These are phyloP conservation scores for Pelusios castaneus DNA, from an alignment of 2,113 vertebrate genomes.

Conservation along the genomic window DNA sequence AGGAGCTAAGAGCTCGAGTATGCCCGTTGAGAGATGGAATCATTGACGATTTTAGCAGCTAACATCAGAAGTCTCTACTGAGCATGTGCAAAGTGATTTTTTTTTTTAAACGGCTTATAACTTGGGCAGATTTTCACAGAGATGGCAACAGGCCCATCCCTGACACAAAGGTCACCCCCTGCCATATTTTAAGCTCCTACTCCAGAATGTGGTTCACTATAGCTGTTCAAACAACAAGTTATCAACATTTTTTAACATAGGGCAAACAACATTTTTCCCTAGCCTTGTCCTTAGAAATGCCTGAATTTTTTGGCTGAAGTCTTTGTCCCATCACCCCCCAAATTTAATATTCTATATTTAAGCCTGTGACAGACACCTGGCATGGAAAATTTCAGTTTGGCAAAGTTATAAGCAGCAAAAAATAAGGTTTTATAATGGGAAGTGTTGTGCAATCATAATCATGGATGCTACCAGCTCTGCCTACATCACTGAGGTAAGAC, in stretches of 20 bases:
- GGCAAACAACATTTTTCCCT: not conserved
- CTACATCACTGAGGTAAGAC: not conserved
- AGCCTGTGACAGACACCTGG: not conserved
- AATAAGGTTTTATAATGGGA: not conserved
- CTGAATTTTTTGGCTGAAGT: not conserved
- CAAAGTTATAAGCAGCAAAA: not conserved
- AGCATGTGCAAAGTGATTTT: not conserved
- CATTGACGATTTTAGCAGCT: not conserved
- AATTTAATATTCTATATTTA: not conserved
- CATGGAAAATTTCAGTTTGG: not conserved
- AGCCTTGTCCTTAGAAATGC: not conserved
- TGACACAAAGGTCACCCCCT: not conserved
- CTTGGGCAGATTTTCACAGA: not conserved
- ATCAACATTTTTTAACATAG: not conserved
- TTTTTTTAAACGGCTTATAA: too few relatives aligned
- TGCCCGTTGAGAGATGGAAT: not conserved
- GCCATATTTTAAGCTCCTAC: not conserved
- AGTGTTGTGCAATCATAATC: not conserved
- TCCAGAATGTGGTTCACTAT: not conserved
- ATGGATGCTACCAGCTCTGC: not conserved
- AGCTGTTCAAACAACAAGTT: not conserved
- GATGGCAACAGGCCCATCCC: not conserved
- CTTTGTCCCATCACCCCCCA: not conserved
- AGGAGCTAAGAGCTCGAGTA: not conserved
- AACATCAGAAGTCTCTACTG: not conserved